These are phyloP conservation scores for Crematogaster levior DNA, from an alignment of 2,888 invertebrate genomes.

Conservation along the genomic window DNA sequence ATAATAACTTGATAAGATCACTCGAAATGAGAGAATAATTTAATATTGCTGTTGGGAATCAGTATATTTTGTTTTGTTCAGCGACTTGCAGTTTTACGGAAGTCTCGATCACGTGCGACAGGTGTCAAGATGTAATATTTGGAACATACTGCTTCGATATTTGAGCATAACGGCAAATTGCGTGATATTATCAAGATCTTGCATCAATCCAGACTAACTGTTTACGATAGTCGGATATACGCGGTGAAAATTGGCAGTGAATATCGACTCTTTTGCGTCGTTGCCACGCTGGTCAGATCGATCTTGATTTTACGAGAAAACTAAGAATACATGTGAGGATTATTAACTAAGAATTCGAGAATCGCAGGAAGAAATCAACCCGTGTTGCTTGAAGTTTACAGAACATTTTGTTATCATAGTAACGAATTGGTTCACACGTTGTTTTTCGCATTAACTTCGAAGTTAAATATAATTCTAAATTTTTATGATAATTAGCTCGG, in stretches of 20 bases:
- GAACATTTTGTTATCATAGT: background rate
- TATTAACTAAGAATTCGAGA: background rate
- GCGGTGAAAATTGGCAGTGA: conserved; percentile 51
- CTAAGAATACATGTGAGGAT: conserved; percentile 4
- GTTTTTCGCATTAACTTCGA: background rate
- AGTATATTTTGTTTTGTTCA: background rate
- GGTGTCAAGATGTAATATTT: background rate
- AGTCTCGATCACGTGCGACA: background rate
- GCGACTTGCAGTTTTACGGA: background rate
- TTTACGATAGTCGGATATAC: conserved; percentile 18
- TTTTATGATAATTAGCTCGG: too few relatives aligned
- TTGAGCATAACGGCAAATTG: conserved; percentile 5
- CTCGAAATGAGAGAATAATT: background rate
- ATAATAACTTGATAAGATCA: background rate
- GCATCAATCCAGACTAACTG: conserved; percentile 30
- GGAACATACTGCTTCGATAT: background rate
- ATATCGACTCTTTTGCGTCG: conserved; percentile 44
- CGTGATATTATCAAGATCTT: conserved; percentile 33
- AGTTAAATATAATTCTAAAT: background rate
- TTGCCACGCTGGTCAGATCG: background rate
- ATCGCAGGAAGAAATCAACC: background rate
- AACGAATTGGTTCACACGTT: background rate
- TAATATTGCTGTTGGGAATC: background rate
- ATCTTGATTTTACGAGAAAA: conserved; percentile 33
- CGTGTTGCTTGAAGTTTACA: background rate